Base-by-base conservation (phyloP, 2,888 invertebrate genomes). In the Drosophila leonis region DNA sequence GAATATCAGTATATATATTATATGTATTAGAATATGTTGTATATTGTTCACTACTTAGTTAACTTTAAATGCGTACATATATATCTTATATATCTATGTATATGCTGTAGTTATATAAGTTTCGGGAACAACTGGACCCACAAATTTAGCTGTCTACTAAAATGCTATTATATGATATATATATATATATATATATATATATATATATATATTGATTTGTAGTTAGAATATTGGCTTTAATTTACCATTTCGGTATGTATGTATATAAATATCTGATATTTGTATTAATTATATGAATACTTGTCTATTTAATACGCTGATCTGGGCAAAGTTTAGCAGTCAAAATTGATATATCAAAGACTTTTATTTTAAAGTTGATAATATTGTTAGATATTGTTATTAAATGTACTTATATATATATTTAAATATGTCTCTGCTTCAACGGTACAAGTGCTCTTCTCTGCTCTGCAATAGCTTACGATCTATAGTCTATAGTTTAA, bases 391-490 rank as follows among this genome's bases (percentile, higher is more conserved):
- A 37, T 56, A n/a, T 24, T 54, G 6, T 12, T 18, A 29, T n/a
- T 8, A 15, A 39, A 9, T 33, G 20, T 27, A n/a, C 27, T 55
- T 64, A 35, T 41, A 15, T 20, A 10, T 18, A 10, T 54, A 33
- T 15, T 5, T 20, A 24, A 20, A 20, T 24, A 35, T 56, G 13
- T 33, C 15, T 42, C 39, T 33, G 66, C 71, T 46, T 64, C 74
- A 81, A 81, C 90, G 88, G 90, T 86, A 86, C 86, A 86, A 86
- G 86, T 86, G 90, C 90, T 66, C 35, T 46, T 6, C 33, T 63
- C 15, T 91, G 89, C 90, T 91, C 91, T 91, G 91, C 90, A 90
- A 90, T 88, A 89, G 80, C 65, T 76, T 75, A 77, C 55, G 24
- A 65, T 64, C 52, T 78, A 70, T 2, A 13, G 12, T 39, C 56